A percentile compares a stretch with the other conserved stretches of the same genome.
phyloP scores from a whole-genome alignment of 37 sponge, comb jelly and placozoan species.

The Amphimedon queenslandica region DNA sequence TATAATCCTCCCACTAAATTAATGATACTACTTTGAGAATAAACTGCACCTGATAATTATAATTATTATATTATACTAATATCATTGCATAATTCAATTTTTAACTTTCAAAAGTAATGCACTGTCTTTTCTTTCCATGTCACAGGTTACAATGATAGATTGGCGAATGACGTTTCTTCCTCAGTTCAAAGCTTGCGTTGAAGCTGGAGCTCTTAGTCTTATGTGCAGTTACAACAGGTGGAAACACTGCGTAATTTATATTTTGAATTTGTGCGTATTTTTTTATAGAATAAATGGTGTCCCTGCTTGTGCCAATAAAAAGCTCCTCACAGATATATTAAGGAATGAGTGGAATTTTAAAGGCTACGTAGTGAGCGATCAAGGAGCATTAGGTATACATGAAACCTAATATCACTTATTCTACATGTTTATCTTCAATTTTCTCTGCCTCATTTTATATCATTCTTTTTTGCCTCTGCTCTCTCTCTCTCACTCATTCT shows the following conservation, averaged over 20 bases:
- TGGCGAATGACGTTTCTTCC: constrained; percentile 60
- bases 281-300: constrained; percentile 52
- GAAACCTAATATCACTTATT: neutral
- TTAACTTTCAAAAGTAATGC: too few species aligned
- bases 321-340: constrained; percentile 49
- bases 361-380: constrained; percentile 69
- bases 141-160: constrained; percentile 45
- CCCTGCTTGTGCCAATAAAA: constrained; percentile 56
- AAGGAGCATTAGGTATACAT: constrained; percentile 50
- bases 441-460: too few species aligned
- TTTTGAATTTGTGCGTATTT: too few species aligned
- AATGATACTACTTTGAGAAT: too few species aligned
- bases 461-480: too few species aligned
- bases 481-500: neutral
- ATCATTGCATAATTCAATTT: too few species aligned
- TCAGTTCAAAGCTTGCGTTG: constrained; percentile 46
- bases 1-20: neutral
- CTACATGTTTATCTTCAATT: neutral
- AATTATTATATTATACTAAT: too few species aligned
- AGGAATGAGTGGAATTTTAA: constrained; percentile 48
- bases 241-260: neutral
- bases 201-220: constrained; percentile 44
- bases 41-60: too few species aligned
- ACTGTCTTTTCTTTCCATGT: too few species aligned
- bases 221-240: constrained; percentile 65